Base-by-base conservation (phyloP, 2,113 vertebrate species). In the Tetrao urogallus region DNA sequence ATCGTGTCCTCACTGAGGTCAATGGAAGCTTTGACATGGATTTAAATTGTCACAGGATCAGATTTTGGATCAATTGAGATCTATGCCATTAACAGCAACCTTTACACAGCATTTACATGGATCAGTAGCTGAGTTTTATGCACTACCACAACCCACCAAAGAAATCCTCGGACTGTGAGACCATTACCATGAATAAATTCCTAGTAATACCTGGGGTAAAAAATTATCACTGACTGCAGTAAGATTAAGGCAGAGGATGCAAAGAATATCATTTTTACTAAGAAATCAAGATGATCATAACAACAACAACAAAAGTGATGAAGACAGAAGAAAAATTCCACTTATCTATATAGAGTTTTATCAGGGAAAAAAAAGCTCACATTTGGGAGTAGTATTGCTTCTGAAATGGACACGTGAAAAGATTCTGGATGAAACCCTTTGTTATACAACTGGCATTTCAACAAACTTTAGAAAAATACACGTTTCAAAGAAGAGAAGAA, bases 381-480 rank as follows among this genome's bases (percentile, higher is more conserved):
- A 56, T 52, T 32, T 25, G 78, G 75, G 81, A 57, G 71, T 60
- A 61, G 86, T 45, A 63, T 7, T 3, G 45, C 43, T 73, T 54
- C 74, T 66, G 76, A 81, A 91, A 60, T 85, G 79, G 91, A 57
- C 11, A 48, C 50, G 30, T 71, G 40, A 58, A 71, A 86, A 92
- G 32, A 47, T 70, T 36, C 69, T 56, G 52, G 43, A 72, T 38
- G 20, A 84, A 89, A 32, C 16, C 36, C 36, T 38, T 69, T 70
- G 27, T 78, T 79, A 22, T n/a, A 57, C 30, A 79, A 70, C 24
- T n/a, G 15, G 18, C 2, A 36, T 32, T 17, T 52, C 57, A 34
- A 79, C 38, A n/a, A 65, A 67, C 43, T 83, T 87, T 64, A 81
- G 86, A 93, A 50, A 61, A 74, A 77, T 91, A 64, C 60, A 91